These are phyloP conservation scores for Caenorhabditis sp. DNA, from an alignment of 2,888 invertebrate genomes.

Conservation along the genomic window DNA sequence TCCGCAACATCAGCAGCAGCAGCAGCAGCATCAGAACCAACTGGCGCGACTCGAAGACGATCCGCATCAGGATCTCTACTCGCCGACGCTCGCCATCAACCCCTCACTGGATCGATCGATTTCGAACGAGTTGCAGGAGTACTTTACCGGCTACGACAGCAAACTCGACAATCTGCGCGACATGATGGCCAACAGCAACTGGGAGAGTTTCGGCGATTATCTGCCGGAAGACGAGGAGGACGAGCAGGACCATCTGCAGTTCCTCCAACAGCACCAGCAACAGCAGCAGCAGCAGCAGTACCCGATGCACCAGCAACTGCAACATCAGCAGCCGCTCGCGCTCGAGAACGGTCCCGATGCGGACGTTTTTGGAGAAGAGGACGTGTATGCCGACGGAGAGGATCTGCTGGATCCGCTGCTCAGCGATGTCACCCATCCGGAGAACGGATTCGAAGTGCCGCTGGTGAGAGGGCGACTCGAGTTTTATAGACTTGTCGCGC, in stretches of 20 bases:
- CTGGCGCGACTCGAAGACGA: not conserved
- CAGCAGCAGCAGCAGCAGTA: not conserved
- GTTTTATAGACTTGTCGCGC: no score
- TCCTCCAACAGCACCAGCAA: not conserved
- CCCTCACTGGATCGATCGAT: constrained; percentile 63
- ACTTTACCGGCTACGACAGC: constrained; percentile 67
- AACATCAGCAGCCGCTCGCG: constrained; percentile 18
- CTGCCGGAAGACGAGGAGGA: constrained; percentile 24
- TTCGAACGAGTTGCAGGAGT: constrained; percentile 67
- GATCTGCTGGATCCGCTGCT: constrained; percentile 33
- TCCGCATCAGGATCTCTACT: constrained; percentile 15
- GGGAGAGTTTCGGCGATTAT: constrained; percentile 60
- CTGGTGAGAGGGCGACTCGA: no score
- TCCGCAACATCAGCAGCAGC: not conserved
- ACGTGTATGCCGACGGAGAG: constrained; percentile 4
- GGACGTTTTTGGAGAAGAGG: not conserved
- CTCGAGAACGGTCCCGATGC: constrained; percentile 12
- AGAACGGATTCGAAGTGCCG: constrained; percentile 24
- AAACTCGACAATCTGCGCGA: constrained; percentile 69
- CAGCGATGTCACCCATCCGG: constrained; percentile 1
- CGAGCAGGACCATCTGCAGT: not conserved
- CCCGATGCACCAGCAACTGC: not conserved
- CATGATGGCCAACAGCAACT: constrained; percentile 50
- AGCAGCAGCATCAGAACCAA: constrained; percentile 8
- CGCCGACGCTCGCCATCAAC: constrained; percentile 58